Base-by-base conservation (phyloP, 2,888 invertebrate species). In the Eupeodes luniger region DNA sequence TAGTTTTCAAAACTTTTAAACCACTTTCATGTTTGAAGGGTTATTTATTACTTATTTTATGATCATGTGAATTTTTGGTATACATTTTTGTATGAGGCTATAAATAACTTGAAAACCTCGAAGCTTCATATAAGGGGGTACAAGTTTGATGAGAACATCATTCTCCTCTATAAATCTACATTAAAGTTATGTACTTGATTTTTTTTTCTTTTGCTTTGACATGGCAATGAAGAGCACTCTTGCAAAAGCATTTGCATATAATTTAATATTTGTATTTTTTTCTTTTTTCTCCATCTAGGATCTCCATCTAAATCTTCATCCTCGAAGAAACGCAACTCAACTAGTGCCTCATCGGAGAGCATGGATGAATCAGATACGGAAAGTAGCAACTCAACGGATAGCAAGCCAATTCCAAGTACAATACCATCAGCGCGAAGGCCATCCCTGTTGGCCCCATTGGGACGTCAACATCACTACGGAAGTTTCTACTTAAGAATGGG, bases 401-500 rank as follows among this genome's bases (percentile, higher is more conserved):
- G 91, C 16, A 92, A 91, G 84, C 94, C 90, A 83, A 92, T 94
- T 93, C 95, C 93, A 90, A 94, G 89, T 91, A 94, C 91, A 93
- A 95, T 69, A 53, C 91, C 92, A 14, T 89, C 93, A 89, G 94
- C 95, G 78, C 94, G 94, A 91, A 94, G 89, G 91, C 95, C 92
- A 93, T 95, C 70, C 57, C 83, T 94, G 64, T 89, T 94, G 89
- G 94, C 95, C 3, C 92, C 93, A 14, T 93, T 95, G 62, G 95
- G 95, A 2, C 94, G 95, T 80, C 95, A 95, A 86, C 96, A 97
- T 91, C 97, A 98, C 93, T 98, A 97, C 91, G 98, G 98, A 72
- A 98, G 98, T 93, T 98, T 98, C 94, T 98, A 98, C 93, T 94
- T 98, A 85, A 95, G 98, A 90, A 97, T 98, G 97, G 98, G 98